Evolutionary conservation across 2,888 invertebrate genomes (phyloP).

Genomic region (Lasioglossum pauxillum): DNA sequence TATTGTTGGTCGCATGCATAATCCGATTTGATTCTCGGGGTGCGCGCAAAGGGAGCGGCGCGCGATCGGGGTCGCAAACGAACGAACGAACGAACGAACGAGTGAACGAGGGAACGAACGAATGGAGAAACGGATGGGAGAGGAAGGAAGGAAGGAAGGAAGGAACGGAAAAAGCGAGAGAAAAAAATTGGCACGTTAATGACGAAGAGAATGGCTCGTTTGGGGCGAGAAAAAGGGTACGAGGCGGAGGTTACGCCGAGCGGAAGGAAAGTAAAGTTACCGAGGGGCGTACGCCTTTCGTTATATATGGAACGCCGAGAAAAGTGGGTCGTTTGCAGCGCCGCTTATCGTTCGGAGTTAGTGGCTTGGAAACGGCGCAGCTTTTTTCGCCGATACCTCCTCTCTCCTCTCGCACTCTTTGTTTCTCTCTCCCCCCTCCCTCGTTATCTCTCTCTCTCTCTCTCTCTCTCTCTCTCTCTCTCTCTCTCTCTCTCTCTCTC

Average conservation of each 20-base stretch:
- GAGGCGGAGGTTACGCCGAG: conserved; percentile 42
- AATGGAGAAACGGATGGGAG: not conserved
- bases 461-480: not conserved
- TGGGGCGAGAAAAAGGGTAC: conserved; percentile 33
- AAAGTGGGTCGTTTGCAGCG: conserved; percentile 66
- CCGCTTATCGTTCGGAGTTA: conserved; percentile 65
- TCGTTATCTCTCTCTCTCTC: not conserved
- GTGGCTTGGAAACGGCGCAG: conserved; percentile 62
- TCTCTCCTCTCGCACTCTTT: not conserved
- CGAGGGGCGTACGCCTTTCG: conserved; percentile 43
- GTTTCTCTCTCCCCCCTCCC: not conserved
- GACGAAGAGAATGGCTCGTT: conserved; percentile 52
- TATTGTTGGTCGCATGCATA: conserved; percentile 32
- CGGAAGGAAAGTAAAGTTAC: conserved; percentile 55
- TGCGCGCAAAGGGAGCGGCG: conserved; percentile 25
- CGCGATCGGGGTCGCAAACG: conserved; percentile 4
- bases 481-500: not conserved
- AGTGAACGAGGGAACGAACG: too few species aligned
- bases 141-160: conserved; percentile 36
- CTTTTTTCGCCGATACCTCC: conserved; percentile 20
- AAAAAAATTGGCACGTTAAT: conserved; percentile 48
- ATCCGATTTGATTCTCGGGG: conserved; percentile 17
- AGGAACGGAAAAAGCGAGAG: conserved; percentile 7
- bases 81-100: not conserved
- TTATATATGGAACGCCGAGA: conserved; percentile 56